phyloP scores from a whole-genome alignment of 2,888 invertebrate species.

The Lasioglossum oenotherae region DNA sequence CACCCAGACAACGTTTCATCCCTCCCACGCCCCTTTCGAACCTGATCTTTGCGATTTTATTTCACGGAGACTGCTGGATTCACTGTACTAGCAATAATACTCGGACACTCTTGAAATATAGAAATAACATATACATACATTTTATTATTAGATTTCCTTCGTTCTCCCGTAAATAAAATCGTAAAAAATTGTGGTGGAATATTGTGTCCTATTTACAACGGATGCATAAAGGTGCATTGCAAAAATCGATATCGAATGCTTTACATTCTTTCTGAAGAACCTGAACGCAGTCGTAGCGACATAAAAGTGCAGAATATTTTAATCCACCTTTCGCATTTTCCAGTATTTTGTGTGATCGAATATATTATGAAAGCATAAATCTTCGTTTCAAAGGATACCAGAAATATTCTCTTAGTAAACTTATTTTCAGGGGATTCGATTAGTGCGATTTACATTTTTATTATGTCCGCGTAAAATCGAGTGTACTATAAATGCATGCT shows the following conservation, averaged over 20 bases:
- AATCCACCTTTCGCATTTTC: neutral
- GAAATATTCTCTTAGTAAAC: neutral
- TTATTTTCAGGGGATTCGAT: neutral
- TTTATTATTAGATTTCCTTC: too few species aligned
- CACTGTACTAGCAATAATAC: neutral
- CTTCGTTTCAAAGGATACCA: neutral
- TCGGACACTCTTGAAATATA: neutral
- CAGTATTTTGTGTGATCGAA: neutral
- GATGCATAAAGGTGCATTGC: too few species aligned
- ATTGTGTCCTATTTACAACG: neutral
- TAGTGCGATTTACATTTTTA: neutral
- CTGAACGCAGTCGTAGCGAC: neutral
- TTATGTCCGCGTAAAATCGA: neutral
- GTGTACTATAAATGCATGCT: neutral
- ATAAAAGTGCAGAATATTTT: neutral
- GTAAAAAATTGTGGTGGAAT: neutral
- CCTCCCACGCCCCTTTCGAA: neutral
- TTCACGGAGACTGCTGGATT: neutral
- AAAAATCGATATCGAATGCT: too few species aligned
- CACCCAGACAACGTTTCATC: neutral
- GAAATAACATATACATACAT: neutral
- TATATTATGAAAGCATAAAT: neutral
- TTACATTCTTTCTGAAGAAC: too few species aligned
- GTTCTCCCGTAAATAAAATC: neutral
- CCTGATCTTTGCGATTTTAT: neutral